These are phyloP conservation scores for Zoanthus gigantus DNA, from an alignment of 92 coral and sea anemone species.

Conservation along the genomic window DNA sequence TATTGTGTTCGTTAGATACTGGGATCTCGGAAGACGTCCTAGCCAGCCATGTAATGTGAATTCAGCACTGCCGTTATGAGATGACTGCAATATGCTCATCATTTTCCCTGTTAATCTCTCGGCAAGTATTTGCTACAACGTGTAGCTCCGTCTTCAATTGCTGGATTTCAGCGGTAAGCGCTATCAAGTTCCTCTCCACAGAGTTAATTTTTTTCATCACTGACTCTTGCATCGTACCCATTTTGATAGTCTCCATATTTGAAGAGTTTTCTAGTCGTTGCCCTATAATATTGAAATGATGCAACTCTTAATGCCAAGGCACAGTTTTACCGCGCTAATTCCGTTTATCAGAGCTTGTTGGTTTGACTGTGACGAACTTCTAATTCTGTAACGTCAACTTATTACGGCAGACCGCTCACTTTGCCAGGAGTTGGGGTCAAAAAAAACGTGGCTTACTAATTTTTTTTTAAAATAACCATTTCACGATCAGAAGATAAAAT, in stretches of 20 bases:
- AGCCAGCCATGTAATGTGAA: neutral
- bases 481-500: no score
- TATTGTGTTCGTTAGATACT: no score
- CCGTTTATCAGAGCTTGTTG: no score
- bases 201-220: slow-evolving; percentile 9
- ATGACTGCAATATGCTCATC: neutral
- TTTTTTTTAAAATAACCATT: no score
- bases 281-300: neutral
- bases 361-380: no score
- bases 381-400: no score
- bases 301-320: neutral
- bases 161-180: slow-evolving; percentile 10
- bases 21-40: no score
- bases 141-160: slow-evolving; percentile 10
- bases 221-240: neutral
- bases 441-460: no score
- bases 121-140: neutral
- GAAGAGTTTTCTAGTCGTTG: slow-evolving; percentile 31
- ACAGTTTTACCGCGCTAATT: no score
- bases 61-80: neutral
- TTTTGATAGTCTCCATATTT: neutral
- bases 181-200: slow-evolving; percentile 7
- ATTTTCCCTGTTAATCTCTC: slow-evolving; percentile 1
- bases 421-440: no score
- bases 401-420: no score